Base-by-base conservation (phyloP, 2,888 invertebrate genomes). In the Scotopteryx bipunctaria region DNA sequence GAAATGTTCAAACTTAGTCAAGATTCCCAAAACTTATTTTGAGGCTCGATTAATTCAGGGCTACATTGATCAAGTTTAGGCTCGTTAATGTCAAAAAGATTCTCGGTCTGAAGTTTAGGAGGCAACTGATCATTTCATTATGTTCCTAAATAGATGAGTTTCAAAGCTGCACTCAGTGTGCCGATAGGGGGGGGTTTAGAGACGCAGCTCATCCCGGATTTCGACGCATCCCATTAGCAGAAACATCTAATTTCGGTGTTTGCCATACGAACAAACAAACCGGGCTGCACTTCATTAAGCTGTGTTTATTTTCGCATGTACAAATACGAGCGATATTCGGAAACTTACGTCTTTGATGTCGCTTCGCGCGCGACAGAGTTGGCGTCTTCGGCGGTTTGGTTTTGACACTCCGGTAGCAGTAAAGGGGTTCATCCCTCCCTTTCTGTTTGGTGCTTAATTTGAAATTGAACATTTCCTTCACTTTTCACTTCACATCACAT, bases 341-440 rank as follows among this genome's bases (percentile, higher is more conserved):
- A 57, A 76, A 84, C 88, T 88, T 76, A 89, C 90, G 85, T 67
- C 87, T 85, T 74, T 91, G 91, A 73, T 86, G 90, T 73, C 88
- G 82, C 63, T 84, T 91, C 66, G 79, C 84, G 54, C 91, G 88
- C 15, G 91, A 90, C 65, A 81, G 67, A 41, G 89, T 83, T 40
- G 92, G 92, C 31, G 92, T 92, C 73, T 91, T 92, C 8, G 92
- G 92, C 21, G 92, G 92, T 71, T 92, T 92, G 47, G 85, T 87
- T 67, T 89, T 87, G 27, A 91, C 88, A 59, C 83, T 83, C 49
- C 80, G 79, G 62, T 90, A 86, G 70, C 89, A 91, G 52, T 91
- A 84, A 29, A 91, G 72, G 67, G 91, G 91, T 64, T 89, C 91
- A 27, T 91, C 90, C 64, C 91, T 89, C 35, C 76, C 73, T 63